Evolutionary conservation across 2,113 vertebrate species (phyloP).

Genomic region (Xiphorhynchus elegans): DNA sequence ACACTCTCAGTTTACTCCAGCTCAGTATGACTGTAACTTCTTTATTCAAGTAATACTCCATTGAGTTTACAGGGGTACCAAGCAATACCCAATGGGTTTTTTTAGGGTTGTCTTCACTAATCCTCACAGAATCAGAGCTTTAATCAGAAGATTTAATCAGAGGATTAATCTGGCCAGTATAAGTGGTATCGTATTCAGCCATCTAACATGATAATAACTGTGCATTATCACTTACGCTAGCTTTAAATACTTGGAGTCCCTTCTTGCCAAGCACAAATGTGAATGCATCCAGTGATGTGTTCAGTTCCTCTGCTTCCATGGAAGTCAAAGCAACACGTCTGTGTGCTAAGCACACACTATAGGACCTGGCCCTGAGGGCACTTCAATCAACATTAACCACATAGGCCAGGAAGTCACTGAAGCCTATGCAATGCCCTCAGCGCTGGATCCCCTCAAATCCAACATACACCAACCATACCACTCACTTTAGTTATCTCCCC

Average conservation of each 20-base stretch:
- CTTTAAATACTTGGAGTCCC: constrained; percentile 35
- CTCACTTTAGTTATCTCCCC: neutral
- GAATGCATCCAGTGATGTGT: constrained; percentile 41
- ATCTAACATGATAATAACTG: neutral
- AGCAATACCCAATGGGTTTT: neutral
- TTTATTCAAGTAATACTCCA: neutral
- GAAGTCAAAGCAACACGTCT: constrained; percentile 21
- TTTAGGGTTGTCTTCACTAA: neutral
- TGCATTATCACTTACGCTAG: neutral
- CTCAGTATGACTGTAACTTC: neutral
- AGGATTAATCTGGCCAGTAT: neutral
- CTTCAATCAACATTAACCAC: neutral
- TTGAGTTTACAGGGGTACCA: neutral
- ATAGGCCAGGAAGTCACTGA: neutral
- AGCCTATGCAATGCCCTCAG: neutral
- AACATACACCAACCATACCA: neutral
- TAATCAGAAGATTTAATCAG: neutral
- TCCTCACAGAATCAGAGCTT: neutral
- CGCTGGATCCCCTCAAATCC: neutral
- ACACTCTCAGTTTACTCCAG: neutral
- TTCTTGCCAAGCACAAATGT: neutral
- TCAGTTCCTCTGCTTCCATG: constrained; percentile 40
- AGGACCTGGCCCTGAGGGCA: neutral
- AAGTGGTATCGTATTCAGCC: neutral
- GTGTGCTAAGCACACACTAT: constrained; percentile 53